phyloP scores from a whole-genome alignment of 1,140 invertebrate species.

The Euglossa dilemma region DNA sequence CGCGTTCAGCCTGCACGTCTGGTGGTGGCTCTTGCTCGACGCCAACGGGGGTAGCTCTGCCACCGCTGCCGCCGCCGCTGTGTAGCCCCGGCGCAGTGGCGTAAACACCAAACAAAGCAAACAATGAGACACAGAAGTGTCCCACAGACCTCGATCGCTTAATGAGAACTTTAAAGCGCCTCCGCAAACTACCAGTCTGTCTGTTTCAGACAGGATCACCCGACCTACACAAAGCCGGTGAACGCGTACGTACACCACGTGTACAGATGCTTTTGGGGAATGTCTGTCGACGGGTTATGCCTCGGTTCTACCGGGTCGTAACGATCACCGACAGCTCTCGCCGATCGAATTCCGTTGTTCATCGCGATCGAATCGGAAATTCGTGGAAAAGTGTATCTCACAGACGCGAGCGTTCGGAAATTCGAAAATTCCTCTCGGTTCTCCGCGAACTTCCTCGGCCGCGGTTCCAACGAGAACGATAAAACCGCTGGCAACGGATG shows the following conservation, averaged over 20 bases:
- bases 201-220: conserved; percentile 52
- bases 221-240: neutral
- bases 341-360: neutral
- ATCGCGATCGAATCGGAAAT: neutral
- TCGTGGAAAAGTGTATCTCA: neutral
- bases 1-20: neutral
- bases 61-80: conserved; percentile 32
- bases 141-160: conserved; percentile 78
- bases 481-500: neutral
- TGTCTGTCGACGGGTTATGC: neutral
- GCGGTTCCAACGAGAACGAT: neutral
- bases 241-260: neutral
- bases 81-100: conserved; percentile 53
- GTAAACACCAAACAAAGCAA: conserved; percentile 79
- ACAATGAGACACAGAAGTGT: conserved; percentile 76
- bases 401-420: neutral
- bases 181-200: conserved; percentile 59
- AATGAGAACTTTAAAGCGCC: conserved; percentile 78
- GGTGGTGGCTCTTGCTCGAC: conserved; percentile 20
- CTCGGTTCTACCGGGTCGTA: neutral
- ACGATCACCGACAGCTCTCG: neutral
- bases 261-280: neutral
- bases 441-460: neutral
- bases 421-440: neutral
- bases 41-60: conserved; percentile 29